Conservation (phyloP, 2,113 vertebrate genomes). For the Calyptommatus sinebrachiatus region DNA sequence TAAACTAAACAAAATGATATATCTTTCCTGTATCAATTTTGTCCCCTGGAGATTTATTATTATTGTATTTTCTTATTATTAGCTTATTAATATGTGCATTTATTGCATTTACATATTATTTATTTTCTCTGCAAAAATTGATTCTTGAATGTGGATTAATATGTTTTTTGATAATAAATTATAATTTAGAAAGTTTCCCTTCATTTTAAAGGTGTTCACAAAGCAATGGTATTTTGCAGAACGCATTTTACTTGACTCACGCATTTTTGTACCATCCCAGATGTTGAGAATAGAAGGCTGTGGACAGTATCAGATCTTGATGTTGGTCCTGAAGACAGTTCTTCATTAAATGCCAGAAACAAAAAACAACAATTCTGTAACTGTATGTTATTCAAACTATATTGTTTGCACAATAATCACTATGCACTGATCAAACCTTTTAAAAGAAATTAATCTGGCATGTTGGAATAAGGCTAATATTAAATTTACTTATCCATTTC, state of each 20-base stretch:
- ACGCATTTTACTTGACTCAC: conserved; percentile 7
- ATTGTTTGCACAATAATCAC: background rate
- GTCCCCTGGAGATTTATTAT: too few relatives aligned
- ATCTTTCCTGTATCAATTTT: too few relatives aligned
- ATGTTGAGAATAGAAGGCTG: conserved; percentile 38
- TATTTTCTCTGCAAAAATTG: too few relatives aligned
- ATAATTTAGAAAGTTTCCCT: background rate
- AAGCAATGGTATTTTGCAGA: background rate
- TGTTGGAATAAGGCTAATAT: background rate
- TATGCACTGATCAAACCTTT: background rate
- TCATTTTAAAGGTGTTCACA: conserved; percentile 1
- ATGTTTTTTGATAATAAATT: background rate
- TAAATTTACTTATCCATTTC: background rate
- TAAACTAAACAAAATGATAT: too few relatives aligned
- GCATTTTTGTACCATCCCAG: conserved; percentile 37
- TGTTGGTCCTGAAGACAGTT: conserved; percentile 12
- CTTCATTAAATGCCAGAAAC: conserved; percentile 13
- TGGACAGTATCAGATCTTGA: conserved; percentile 55
- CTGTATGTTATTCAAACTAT: conserved; percentile 16
- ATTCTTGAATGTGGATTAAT: background rate
- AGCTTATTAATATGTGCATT: too few relatives aligned
- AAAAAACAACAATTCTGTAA: conserved; percentile 37
- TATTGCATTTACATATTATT: too few relatives aligned
- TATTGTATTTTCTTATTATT: too few relatives aligned
- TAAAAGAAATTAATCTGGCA: background rate